phyloP scores from a whole-genome alignment of 30 jellyfish, hydroid and myxozoan species.

The Rhopilema esculentum region DNA sequence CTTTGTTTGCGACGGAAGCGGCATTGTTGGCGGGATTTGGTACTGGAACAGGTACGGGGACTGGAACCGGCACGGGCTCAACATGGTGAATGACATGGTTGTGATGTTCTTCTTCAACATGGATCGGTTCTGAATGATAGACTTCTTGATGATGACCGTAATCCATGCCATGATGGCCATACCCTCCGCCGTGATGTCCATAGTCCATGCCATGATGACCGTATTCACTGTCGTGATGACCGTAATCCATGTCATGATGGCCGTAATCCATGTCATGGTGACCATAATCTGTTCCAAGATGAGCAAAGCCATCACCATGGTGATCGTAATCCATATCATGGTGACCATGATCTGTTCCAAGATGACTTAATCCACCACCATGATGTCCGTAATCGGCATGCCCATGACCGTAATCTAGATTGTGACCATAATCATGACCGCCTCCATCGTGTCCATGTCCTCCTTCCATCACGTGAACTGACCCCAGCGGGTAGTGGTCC shows the following conservation, averaged over 20 bases:
- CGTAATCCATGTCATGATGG: constrained; percentile 39
- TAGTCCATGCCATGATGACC: constrained; percentile 38
- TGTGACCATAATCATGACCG: constrained; percentile 15
- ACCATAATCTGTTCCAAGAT: constrained; percentile 44
- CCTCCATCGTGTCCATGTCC: constrained; percentile 56
- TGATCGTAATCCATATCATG: constrained; percentile 51
- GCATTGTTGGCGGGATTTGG: constrained; percentile 31
- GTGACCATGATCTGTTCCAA: constrained; percentile 30
- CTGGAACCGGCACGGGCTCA: constrained; percentile 67
- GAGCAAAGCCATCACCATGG: constrained; percentile 35
- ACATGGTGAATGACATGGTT: constrained; percentile 66
- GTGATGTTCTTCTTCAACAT: constrained; percentile 48
- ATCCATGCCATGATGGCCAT: constrained; percentile 30
- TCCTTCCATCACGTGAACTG: constrained; percentile 68
- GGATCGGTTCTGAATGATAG: constrained; percentile 41
- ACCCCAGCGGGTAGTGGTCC: constrained; percentile 61
- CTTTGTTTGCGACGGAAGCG: constrained; percentile 35
- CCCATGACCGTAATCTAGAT: constrained; percentile 29
- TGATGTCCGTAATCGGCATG: neutral
- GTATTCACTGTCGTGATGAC: constrained; percentile 39
- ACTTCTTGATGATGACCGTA: constrained; percentile 16
- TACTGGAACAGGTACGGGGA: constrained; percentile 70
- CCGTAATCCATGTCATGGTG: constrained; percentile 48
- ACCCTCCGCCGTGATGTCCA: constrained; percentile 21
- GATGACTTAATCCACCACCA: constrained; percentile 41